Conservation (phyloP, 2,888 invertebrate species). For the Pyrocoelia pectoralis region DNA sequence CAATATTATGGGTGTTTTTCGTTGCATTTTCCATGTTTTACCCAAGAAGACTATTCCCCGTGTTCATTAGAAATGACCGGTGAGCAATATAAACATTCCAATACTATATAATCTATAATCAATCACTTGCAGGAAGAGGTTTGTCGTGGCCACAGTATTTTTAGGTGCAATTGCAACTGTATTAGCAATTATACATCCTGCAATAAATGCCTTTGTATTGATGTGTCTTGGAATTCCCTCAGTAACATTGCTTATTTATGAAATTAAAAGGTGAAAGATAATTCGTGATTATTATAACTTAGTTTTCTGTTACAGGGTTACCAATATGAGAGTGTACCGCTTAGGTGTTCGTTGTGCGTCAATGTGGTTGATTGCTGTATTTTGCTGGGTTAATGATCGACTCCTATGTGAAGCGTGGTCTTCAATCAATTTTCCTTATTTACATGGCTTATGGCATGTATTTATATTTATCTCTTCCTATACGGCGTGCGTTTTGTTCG, state of each 20-base stretch:
- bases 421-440: constrained; percentile 79
- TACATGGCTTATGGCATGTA: constrained; percentile 85
- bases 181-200: constrained; percentile 77
- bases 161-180: constrained; percentile 72
- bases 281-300: neutral
- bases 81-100: constrained; percentile 55
- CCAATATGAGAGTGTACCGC: constrained; percentile 63
- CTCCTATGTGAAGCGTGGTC: constrained; percentile 83
- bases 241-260: constrained; percentile 70
- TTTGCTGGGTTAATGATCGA: constrained; percentile 81
- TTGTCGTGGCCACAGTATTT: constrained; percentile 67
- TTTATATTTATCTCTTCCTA: constrained; percentile 83
- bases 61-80: constrained; percentile 71
- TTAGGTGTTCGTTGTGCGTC: constrained; percentile 75
- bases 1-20: constrained; percentile 84
- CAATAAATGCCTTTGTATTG: constrained; percentile 82
- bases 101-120: constrained; percentile 42
- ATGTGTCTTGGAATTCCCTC: constrained; percentile 79
- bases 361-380: constrained; percentile 74
- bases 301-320: constrained; percentile 11
- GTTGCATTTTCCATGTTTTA: constrained; percentile 80
- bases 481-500: constrained; percentile 78
- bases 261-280: constrained; percentile 69
- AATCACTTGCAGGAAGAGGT: constrained; percentile 64
- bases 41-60: constrained; percentile 74